A percentile compares a stretch with the other conserved stretches of the same genome.
phyloP scores from a whole-genome alignment of 2,113 vertebrate species.

The Chinchilla lanigera region DNA sequence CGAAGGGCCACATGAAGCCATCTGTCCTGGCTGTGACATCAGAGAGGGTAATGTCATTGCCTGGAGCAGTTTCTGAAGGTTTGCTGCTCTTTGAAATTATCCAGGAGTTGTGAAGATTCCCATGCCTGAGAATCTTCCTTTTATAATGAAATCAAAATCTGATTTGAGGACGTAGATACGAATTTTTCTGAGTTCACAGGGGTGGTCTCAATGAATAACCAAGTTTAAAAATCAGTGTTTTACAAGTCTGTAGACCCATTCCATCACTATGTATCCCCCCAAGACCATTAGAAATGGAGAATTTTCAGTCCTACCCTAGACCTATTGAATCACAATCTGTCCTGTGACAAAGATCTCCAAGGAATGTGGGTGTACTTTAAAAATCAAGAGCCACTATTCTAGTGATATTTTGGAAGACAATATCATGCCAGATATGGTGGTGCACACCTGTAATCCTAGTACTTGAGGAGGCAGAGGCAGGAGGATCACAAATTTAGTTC shows the following conservation, averaged over 20 bases:
- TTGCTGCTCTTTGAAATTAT: not conserved
- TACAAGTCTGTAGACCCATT: not conserved
- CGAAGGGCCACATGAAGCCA: not conserved
- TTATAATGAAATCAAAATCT: not conserved
- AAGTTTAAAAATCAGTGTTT: not conserved
- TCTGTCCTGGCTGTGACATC: not conserved
- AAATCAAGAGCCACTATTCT: not conserved
- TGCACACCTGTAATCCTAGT: not conserved
- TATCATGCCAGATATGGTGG: not conserved
- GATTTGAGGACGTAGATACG: not conserved
- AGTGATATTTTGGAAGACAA: not conserved
- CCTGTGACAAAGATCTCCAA: not conserved
- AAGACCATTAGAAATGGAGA: not conserved
- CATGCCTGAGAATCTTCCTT: not conserved
- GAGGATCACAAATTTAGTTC: not conserved
- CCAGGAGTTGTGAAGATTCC: not conserved
- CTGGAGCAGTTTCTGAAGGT: not conserved
- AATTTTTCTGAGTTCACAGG: not conserved
- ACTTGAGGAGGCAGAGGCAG: not conserved
- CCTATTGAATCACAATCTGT: not conserved
- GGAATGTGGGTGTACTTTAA: rapidly evolving
- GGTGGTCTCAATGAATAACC: not conserved
- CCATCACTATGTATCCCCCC: not conserved
- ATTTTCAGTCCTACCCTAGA: not conserved
- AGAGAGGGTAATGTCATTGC: not conserved